phyloP scores from a whole-genome alignment of 2,888 invertebrate genomes.

The Nezara viridula region DNA sequence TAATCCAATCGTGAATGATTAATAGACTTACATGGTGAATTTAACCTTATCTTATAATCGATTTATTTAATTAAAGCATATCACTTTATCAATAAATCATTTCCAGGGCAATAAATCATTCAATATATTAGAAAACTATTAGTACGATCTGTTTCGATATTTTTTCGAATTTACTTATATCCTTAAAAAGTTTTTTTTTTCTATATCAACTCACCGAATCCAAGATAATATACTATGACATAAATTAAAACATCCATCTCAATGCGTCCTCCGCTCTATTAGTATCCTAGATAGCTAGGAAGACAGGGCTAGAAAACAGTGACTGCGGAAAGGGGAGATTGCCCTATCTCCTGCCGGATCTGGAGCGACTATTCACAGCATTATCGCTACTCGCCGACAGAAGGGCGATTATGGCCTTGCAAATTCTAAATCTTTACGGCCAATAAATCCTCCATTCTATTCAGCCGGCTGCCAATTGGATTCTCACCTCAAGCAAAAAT shows the following conservation, averaged over 20 bases:
- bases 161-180: too few species aligned
- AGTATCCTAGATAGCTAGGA: background rate
- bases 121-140: too few species aligned
- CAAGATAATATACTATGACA: background rate
- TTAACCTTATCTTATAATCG: too few species aligned
- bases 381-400: constrained; percentile 16
- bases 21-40: too few species aligned
- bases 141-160: too few species aligned
- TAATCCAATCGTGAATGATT: too few species aligned
- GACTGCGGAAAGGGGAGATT: background rate
- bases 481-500: constrained; percentile 31
- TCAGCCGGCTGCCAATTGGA: constrained; percentile 11
- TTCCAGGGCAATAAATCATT: too few species aligned
- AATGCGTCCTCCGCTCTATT: background rate
- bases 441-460: constrained; percentile 5
- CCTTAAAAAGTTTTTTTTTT: too few species aligned
- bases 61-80: too few species aligned
- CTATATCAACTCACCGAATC: too few species aligned
- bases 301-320: background rate
- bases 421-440: constrained; percentile 39
- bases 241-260: background rate
- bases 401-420: constrained; percentile 12
- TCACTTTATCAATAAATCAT: too few species aligned
- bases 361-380: constrained; percentile 1
- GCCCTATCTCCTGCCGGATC: background rate